Conservation (phyloP, 2,113 vertebrate species). For the Phalacrocorax pelagicus region DNA sequence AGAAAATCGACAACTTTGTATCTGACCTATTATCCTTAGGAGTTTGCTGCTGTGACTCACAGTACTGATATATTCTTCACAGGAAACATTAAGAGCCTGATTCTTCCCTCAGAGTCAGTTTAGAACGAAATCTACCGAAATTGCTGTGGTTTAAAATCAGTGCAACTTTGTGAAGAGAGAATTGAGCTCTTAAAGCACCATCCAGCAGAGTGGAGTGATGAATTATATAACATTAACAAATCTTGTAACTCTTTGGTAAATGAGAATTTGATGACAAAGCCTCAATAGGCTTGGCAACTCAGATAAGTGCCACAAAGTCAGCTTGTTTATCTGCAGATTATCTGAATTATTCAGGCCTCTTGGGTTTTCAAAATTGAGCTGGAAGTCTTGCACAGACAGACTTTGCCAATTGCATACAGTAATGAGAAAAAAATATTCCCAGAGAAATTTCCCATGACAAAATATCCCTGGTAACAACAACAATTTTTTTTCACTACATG, state of each 20-base stretch:
- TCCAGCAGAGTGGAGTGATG: background rate
- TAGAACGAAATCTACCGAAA: background rate
- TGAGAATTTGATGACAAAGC: slow-evolving; percentile 39
- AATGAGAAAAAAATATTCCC: slow-evolving; percentile 43
- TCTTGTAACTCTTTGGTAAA: slow-evolving; percentile 36
- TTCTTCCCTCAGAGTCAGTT: background rate
- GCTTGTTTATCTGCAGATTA: slow-evolving; percentile 41
- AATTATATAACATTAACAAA: slow-evolving; percentile 50
- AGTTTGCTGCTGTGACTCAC: background rate
- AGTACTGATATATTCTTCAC: background rate
- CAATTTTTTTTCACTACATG: background rate
- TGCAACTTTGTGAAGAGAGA: background rate
- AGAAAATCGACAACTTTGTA: background rate
- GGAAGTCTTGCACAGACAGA: slow-evolving; percentile 19
- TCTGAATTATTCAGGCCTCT: slow-evolving; percentile 54
- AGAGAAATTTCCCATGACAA: slow-evolving; percentile 6
- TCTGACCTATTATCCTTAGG: background rate
- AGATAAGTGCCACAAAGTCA: slow-evolving; percentile 25
- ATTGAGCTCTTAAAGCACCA: background rate
- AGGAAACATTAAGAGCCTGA: background rate
- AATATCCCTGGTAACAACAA: slow-evolving; percentile 17
- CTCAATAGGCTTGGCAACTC: slow-evolving; percentile 32
- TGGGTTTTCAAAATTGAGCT: slow-evolving; percentile 35
- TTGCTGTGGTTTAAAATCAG: background rate
- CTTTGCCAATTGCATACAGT: background rate